These are phyloP conservation scores for Artibeus lituratus DNA, from an alignment of 2,797 vertebrate species.

Conservation along the genomic window DNA sequence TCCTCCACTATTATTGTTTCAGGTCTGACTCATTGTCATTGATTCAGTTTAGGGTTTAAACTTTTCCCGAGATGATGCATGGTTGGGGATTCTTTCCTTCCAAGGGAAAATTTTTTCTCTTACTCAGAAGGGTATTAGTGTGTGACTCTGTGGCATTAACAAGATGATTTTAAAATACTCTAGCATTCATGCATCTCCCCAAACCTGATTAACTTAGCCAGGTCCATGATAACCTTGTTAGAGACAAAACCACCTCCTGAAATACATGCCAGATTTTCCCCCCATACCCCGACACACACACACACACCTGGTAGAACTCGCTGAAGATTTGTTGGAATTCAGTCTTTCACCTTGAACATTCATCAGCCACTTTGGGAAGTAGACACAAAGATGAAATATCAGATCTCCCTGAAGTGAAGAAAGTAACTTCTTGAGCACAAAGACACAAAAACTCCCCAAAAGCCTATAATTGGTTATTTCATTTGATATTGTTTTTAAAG, in stretches of 20 bases:
- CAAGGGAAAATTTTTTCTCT: background rate
- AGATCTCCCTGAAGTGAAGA: background rate
- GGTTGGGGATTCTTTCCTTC: background rate
- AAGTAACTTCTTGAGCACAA: background rate
- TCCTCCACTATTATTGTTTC: background rate
- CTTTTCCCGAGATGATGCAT: background rate
- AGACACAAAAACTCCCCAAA: background rate
- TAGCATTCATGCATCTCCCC: background rate
- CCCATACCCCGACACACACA: background rate
- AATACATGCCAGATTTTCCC: background rate
- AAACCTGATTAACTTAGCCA: background rate
- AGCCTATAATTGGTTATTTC: background rate
- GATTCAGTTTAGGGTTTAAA: background rate
- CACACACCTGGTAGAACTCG: background rate
- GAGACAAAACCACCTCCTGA: background rate
- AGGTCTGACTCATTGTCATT: background rate
- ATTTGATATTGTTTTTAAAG: constrained; percentile 30
- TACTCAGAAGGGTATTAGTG: background rate
- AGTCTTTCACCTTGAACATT: background rate
- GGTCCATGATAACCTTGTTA: background rate
- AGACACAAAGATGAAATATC: background rate
- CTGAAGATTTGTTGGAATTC: background rate
- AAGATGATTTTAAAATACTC: background rate
- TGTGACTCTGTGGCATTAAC: background rate
- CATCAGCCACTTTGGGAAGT: background rate